Evolutionary conservation across 2,113 vertebrate species (phyloP).

Genomic region (Eulemur rufifrons): DNA sequence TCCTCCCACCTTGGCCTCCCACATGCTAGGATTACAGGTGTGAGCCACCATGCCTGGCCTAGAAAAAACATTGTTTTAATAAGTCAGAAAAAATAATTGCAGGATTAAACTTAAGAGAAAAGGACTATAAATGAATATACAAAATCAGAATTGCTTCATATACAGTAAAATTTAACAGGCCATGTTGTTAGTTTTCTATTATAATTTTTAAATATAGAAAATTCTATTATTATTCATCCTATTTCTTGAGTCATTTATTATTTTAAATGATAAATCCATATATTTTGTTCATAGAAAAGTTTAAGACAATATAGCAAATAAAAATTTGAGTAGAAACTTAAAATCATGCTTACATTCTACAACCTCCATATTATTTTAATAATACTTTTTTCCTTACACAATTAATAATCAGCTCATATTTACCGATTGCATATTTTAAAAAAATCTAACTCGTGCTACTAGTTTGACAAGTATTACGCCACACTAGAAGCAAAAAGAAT

Average conservation of each 20-base stretch:
- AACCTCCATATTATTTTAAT: not conserved
- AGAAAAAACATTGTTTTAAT: not conserved
- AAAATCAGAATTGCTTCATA: not conserved
- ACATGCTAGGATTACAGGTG: too few relatives aligned
- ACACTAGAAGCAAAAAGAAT: conserved; percentile 14
- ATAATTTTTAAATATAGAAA: not conserved
- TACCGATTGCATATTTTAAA: not conserved
- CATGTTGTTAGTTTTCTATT: not conserved
- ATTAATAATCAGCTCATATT: not conserved
- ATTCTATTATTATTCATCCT: not conserved
- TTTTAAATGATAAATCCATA: not conserved
- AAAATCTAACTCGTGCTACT: not conserved
- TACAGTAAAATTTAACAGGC: not conserved
- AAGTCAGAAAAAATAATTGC: not conserved
- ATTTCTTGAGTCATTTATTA: not conserved
- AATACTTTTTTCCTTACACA: not conserved
- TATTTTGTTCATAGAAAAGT: not conserved
- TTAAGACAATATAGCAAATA: not conserved
- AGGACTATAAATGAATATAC: not conserved
- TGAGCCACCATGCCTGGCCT: too few relatives aligned
- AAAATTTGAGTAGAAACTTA: not conserved
- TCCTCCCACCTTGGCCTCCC: too few relatives aligned
- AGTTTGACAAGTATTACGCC: conserved; percentile 30
- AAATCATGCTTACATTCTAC: not conserved
- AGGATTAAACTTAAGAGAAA: not conserved